Percentiles rank a stretch among this genome's conserved stretches.
Evolutionary conservation across 2,888 invertebrate genomes (phyloP).

Genomic region (Hydrotaea cyrtoneurina): DNA sequence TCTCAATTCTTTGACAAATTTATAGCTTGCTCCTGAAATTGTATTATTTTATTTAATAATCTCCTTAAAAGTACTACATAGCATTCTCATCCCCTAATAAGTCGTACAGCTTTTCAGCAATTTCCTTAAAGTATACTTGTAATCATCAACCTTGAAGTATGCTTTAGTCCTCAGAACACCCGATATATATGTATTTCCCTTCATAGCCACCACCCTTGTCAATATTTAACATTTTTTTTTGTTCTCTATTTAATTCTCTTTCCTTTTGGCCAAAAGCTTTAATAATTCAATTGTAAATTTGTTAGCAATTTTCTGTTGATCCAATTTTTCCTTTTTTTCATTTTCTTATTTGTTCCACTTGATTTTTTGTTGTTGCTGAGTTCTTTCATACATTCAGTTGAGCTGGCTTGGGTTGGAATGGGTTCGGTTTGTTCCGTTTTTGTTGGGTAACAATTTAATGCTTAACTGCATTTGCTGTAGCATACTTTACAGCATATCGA

Average conservation of each 20-base stretch:
- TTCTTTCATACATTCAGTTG: neutral
- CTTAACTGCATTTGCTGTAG: constrained; percentile 69
- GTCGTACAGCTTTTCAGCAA: too few relatives aligned
- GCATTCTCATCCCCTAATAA: too few relatives aligned
- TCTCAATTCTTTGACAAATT: too few relatives aligned
- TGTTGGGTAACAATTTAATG: constrained; percentile 69
- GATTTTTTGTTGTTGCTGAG: constrained; percentile 8
- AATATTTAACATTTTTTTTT: neutral
- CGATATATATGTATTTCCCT: neutral
- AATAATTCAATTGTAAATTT: constrained; percentile 67
- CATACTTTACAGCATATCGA: constrained; percentile 69
- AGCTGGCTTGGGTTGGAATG: too few relatives aligned
- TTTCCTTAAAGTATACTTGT: too few relatives aligned
- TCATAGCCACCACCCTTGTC: neutral
- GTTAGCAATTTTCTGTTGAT: constrained; percentile 65
- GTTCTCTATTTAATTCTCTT: too few relatives aligned
- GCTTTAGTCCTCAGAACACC: neutral
- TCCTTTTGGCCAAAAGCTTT: constrained; percentile 54
- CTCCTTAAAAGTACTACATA: too few relatives aligned
- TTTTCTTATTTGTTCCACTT: neutral
- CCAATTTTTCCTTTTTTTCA: constrained; percentile 57
- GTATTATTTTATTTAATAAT: too few relatives aligned
- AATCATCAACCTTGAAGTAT: neutral
- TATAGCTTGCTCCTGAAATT: too few relatives aligned
- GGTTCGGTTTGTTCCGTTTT: neutral